Conservation (phyloP, 30 jellyfish, hydroid and myxozoan species). For the Calvadosia cruxmelitensis region DNA sequence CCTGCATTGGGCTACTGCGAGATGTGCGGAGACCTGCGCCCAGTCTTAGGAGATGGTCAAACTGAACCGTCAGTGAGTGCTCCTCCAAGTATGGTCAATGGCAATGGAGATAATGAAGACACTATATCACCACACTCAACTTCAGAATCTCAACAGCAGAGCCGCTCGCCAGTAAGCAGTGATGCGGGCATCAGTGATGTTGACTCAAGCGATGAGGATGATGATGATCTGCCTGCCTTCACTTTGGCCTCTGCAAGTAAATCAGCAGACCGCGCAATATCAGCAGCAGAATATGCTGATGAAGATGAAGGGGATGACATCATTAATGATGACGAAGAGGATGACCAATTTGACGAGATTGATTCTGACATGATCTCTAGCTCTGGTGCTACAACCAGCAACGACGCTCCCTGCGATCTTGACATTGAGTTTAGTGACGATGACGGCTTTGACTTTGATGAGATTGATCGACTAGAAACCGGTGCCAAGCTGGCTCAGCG, state of each 20-base stretch:
- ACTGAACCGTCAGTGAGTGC: background rate
- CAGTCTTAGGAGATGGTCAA: constrained; percentile 13
- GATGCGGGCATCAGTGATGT: background rate
- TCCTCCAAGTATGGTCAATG: background rate
- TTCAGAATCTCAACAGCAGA: too few relatives aligned
- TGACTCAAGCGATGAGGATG: constrained; percentile 6
- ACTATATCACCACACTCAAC: background rate
- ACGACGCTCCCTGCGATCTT: too few relatives aligned
- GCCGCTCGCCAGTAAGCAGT: background rate
- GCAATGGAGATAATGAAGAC: constrained; percentile 6
- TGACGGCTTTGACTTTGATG: constrained; percentile 20
- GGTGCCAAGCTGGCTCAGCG: background rate
- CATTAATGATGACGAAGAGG: constrained; percentile 9
- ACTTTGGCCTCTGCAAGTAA: background rate
- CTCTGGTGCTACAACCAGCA: too few relatives aligned
- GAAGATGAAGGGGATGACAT: background rate
- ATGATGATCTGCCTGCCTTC: background rate
- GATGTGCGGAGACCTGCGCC: constrained; percentile 39
- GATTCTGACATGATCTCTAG: constrained; percentile 32
- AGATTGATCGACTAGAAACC: background rate
- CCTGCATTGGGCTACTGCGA: constrained; percentile 20
- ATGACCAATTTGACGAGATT: constrained; percentile 10
- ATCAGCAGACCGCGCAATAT: background rate
- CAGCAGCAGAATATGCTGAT: background rate
- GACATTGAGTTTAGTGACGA: constrained; percentile 17